These are phyloP conservation scores for Pristionchus entomophagus DNA, from an alignment of 2,888 invertebrate genomes.

Conservation along the genomic window DNA sequence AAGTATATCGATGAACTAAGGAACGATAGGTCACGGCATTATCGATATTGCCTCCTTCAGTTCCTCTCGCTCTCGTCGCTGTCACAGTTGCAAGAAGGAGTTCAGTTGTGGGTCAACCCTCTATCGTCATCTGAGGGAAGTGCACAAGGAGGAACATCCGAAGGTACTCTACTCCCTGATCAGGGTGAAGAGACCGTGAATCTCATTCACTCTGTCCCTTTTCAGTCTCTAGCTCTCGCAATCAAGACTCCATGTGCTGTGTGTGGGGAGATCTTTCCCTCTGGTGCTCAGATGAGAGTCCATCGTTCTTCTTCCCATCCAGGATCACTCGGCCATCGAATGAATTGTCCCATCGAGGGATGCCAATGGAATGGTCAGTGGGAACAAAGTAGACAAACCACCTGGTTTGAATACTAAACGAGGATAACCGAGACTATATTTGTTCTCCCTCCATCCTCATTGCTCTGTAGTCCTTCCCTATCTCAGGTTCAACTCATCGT, in stretches of 20 bases:
- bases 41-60: neutral
- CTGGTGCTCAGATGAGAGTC: neutral
- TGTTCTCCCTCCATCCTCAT: neutral
- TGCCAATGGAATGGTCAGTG: slow-evolving; percentile 14
- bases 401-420: neutral
- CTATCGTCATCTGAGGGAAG: neutral
- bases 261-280: slow-evolving; percentile 11
- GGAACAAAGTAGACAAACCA: neutral
- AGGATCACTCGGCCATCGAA: neutral
- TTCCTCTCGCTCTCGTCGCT: neutral
- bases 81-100: neutral
- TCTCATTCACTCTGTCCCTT: neutral
- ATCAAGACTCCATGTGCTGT: neutral
- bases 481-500: neutral
- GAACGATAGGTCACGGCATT: no score
- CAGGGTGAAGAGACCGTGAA: neutral
- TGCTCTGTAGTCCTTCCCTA: neutral
- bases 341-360: neutral
- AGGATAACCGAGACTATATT: neutral
- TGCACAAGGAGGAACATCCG: neutral
- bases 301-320: neutral
- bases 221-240: neutral
- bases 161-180: neutral
- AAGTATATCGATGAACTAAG: no score
- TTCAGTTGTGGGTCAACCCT: neutral